Evolutionary conservation across 2,888 invertebrate genomes (phyloP).

Genomic region (Cantharis rufa): DNA sequence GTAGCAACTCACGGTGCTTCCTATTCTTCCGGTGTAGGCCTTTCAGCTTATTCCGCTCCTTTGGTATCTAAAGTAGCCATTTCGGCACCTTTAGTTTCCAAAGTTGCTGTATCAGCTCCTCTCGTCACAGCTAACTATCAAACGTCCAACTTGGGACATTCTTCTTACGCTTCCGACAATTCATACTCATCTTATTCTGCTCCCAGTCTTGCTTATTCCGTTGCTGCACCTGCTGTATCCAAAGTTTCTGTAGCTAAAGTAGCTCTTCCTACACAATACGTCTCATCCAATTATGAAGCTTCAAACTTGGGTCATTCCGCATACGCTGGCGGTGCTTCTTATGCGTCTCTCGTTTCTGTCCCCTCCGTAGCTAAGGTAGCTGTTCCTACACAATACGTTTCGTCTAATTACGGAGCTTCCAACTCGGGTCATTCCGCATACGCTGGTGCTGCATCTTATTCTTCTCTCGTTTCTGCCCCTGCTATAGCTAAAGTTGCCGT

Average conservation of each 20-base stretch:
- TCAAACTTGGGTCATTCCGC: background rate
- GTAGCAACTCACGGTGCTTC: conserved; percentile 19
- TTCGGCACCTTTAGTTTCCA: conserved; percentile 19
- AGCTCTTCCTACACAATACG: conserved; percentile 1
- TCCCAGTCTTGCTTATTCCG: conserved; percentile 21
- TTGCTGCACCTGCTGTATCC: conserved; percentile 54
- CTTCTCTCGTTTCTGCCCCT: conserved; percentile 3
- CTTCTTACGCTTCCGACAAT: conserved; percentile 13
- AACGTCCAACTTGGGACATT: conserved; percentile 35
- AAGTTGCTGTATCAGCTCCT: conserved; percentile 49
- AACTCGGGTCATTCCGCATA: background rate
- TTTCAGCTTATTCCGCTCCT: conserved; percentile 38
- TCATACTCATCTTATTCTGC: conserved; percentile 25
- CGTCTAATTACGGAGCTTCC: conserved; percentile 11
- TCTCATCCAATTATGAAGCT: background rate
- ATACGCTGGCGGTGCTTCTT: background rate
- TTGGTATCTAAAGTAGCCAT: conserved; percentile 44
- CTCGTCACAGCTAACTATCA: conserved; percentile 49
- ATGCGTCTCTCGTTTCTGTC: background rate
- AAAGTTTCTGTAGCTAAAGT: conserved; percentile 50
- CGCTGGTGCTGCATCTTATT: background rate
- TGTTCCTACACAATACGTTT: background rate
- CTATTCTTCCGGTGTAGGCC: background rate
- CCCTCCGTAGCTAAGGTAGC: conserved; percentile 46
- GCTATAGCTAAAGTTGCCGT: conserved; percentile 29